phyloP scores from a whole-genome alignment of 2,113 vertebrate genomes.

The Solenodon paradoxus region DNA sequence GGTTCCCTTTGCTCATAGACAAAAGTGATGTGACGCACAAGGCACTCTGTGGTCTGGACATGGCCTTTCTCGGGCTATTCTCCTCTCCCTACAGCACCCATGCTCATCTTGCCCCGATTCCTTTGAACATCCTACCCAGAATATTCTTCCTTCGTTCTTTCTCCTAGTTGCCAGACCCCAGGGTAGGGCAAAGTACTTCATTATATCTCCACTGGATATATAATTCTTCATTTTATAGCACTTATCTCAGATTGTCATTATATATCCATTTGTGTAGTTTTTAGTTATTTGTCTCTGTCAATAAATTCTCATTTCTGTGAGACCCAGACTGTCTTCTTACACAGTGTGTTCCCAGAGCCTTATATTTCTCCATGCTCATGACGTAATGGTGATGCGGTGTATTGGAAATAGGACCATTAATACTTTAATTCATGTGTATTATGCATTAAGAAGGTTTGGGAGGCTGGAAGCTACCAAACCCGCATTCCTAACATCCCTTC shows the following conservation, averaged over 20 bases:
- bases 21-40: background rate
- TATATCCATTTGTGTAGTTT: background rate
- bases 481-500: background rate
- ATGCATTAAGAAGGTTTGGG: background rate
- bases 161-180: background rate
- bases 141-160: background rate
- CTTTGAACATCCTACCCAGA: background rate
- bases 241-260: background rate
- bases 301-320: background rate
- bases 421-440: background rate
- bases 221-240: too few relatives aligned
- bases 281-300: background rate
- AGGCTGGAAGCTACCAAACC: background rate
- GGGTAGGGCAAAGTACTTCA: background rate
- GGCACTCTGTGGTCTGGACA: background rate
- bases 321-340: background rate
- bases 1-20: background rate
- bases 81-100: background rate
- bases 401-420: background rate
- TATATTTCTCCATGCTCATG: background rate
- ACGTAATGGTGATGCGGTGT: background rate
- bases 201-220: background rate
- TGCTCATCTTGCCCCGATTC: background rate
- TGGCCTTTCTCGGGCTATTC: background rate
- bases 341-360: background rate